Evolutionary conservation across 2,888 invertebrate species (phyloP).

Genomic region (Pachliopta kotzebuea): DNA sequence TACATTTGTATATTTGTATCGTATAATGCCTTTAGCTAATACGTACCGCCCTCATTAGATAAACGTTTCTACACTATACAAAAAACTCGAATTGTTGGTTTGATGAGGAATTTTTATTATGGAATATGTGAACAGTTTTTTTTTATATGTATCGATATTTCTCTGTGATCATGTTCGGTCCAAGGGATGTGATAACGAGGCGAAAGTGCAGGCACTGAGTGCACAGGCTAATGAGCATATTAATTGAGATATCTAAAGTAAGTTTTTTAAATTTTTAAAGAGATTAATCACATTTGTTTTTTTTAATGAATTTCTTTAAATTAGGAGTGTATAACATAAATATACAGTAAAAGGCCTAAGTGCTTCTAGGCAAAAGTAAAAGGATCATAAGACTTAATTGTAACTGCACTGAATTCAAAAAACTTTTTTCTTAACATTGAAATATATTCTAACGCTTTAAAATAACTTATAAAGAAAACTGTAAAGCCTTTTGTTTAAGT

Average conservation of each 20-base stretch:
- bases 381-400: constrained; percentile 22
- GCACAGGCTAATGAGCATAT: background rate
- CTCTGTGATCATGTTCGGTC: constrained; percentile 1
- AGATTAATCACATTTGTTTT: background rate
- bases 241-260: background rate
- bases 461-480: constrained; percentile 4
- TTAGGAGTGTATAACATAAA: constrained; percentile 1
- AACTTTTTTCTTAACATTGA: constrained; percentile 7
- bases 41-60: no score
- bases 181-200: background rate
- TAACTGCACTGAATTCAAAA: constrained; percentile 3
- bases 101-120: background rate
- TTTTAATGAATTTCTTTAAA: background rate
- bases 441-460: constrained; percentile 17
- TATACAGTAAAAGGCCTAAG: constrained; percentile 23
- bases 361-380: constrained; percentile 10
- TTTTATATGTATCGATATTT: background rate
- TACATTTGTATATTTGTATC: constrained; percentile 19
- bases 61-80: background rate
- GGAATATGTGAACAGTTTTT: background rate
- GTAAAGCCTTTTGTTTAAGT: background rate
- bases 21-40: no score
- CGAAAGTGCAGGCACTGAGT: constrained; percentile 6
- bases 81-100: background rate
- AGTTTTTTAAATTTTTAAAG: background rate